These are phyloP conservation scores for Sus cebifrons DNA, from an alignment of 2,797 vertebrate species.

Conservation along the genomic window DNA sequence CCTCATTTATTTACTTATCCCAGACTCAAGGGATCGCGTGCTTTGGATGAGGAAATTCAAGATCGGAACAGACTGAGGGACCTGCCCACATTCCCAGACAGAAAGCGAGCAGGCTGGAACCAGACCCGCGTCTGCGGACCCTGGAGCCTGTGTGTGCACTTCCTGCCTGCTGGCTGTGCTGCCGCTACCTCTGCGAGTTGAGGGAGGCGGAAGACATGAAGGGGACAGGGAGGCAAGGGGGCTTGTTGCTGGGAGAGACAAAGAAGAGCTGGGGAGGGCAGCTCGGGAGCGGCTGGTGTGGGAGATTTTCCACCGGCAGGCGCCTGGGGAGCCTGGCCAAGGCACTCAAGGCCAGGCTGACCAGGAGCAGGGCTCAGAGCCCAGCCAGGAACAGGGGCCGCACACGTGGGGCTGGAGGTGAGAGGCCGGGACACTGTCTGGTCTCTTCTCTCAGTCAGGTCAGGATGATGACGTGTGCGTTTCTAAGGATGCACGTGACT, in stretches of 20 bases:
- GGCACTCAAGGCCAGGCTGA: not conserved
- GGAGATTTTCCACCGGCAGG: no score
- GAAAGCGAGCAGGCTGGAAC: not conserved
- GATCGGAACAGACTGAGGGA: not conserved
- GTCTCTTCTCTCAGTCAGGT: not conserved
- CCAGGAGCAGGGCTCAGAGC: no score
- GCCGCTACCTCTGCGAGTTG: not conserved
- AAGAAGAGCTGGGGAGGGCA: not conserved
- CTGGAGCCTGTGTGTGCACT: not conserved
- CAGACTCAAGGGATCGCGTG: not conserved
- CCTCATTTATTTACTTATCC: conserved; percentile 16
- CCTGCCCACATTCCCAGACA: not conserved
- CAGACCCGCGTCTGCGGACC: not conserved
- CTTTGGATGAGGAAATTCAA: not conserved
- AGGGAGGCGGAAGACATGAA: no score
- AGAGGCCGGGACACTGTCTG: not conserved
- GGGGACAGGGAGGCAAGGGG: no score
- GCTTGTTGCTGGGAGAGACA: not conserved
- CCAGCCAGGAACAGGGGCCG: not conserved
- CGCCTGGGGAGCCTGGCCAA: not conserved
- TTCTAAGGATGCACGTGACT: not conserved
- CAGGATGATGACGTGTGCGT: not conserved
- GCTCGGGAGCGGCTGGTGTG: not conserved
- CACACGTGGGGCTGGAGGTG: fast-evolving
- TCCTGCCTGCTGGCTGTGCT: no score